Evolutionary conservation across 1,140 invertebrate genomes (phyloP), one percentile per base, ranked within the genome.

Genomic region (Cotesia vestalis): DNA sequence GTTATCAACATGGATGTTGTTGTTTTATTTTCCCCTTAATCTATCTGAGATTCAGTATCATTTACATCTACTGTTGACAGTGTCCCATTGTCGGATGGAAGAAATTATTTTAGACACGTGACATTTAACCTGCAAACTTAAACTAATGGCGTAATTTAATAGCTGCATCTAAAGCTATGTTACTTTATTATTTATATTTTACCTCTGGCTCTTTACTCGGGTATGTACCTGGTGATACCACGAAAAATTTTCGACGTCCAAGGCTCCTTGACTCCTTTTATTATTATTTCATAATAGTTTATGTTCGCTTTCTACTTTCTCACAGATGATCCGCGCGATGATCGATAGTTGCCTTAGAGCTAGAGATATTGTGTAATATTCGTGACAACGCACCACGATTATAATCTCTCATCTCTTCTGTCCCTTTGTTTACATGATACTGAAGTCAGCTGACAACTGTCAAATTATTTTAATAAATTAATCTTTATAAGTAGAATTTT

Each of bases 261-360:
- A 52, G 62, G 62, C 62, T 64, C 27, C 27, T 70, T 57, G 20
- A 60, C 35, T 53, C 46, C 40, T 46, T 46, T 46, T 46, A 46
- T 46, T 46, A 46, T 46, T 46, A 62, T 72, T 72, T 72, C 71
- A 72, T 66, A 67, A 72, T 72, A 66, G 34, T n/a, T 55, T 55
- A 57, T 61, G 14, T 40, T 62, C 52, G 57, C 71, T 72, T 72
- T 72, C 71, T 72, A 72, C 71, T 72, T 72, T 72, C 71, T 72
- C 71, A 72, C 38, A 67, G 64, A 72, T 67, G 36, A 72, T 72
- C 71, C 34, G 17, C 4, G 20, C 14, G 64, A 72, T 72, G 71
- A 67, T 72, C 71, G 71, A 72, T 67, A 72, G 64, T 53, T 38
- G 20, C 17, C 17, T n/a, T 55, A 55, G n/a, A 55, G 59, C 52